Evolutionary conservation across 1,140 invertebrate species (phyloP).

Genomic region (Harlomillsia oculata): DNA sequence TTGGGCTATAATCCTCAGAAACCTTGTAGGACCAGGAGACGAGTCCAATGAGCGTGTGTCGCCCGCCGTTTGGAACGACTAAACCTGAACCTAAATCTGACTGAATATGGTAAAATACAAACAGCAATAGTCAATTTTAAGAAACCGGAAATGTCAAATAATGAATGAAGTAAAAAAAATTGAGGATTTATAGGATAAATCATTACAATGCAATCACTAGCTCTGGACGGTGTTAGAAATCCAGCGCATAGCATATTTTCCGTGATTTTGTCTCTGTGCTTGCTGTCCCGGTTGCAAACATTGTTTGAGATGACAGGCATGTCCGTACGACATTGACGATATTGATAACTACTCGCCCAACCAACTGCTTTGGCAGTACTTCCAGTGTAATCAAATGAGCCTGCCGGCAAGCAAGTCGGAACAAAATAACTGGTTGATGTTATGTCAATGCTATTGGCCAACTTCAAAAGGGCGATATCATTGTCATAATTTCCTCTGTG

Average conservation of each 20-base stretch:
- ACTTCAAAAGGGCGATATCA: slow-evolving; percentile 27
- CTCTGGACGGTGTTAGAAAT: slow-evolving; percentile 2
- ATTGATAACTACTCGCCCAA: slow-evolving; percentile 9
- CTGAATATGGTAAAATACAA: slow-evolving; percentile 1
- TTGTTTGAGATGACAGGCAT: slow-evolving; percentile 30
- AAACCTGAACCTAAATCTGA: slow-evolving; percentile 27
- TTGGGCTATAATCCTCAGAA: slow-evolving; percentile 20
- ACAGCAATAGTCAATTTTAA: no score
- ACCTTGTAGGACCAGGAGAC: slow-evolving; percentile 34
- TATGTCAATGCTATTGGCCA: slow-evolving; percentile 21
- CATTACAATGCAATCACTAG: slow-evolving; percentile 11
- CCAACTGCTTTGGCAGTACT: slow-evolving; percentile 1
- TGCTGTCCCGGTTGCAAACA: slow-evolving; percentile 29
- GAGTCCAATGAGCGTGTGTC: slow-evolving; percentile 33
- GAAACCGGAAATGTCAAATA: no score
- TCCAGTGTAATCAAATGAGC: slow-evolving; percentile 12
- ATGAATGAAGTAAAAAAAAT: no score
- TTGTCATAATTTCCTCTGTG: no score
- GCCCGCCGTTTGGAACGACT: slow-evolving; percentile 25
- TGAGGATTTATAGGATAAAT: no score
- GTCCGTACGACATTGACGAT: slow-evolving; percentile 19
- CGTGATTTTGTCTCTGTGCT: slow-evolving; percentile 21
- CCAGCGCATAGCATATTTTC: slow-evolving; percentile 29
- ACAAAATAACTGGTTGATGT: slow-evolving; percentile 22
- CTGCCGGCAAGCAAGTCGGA: slow-evolving; percentile 26